Evolutionary conservation across 2,888 invertebrate species (phyloP).

Genomic region (Nematopogon swammerdamellus): DNA sequence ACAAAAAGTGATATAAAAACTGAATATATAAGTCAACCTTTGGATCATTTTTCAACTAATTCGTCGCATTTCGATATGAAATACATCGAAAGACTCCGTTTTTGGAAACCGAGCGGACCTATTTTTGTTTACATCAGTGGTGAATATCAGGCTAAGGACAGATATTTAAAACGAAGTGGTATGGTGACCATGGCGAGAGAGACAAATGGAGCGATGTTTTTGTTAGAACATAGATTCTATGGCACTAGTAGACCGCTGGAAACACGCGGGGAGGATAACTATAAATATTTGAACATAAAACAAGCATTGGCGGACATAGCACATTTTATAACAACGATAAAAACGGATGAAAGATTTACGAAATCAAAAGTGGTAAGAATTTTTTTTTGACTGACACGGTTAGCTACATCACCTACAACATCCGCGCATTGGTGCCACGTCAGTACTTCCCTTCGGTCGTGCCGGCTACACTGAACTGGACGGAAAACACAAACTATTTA

Average conservation of each 20-base stretch:
- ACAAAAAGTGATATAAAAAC: too few species aligned
- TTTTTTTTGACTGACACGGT: too few species aligned
- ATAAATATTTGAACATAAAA: conserved; percentile 28
- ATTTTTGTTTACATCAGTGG: conserved; percentile 35
- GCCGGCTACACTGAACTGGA: too few species aligned
- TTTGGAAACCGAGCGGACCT: conserved; percentile 28
- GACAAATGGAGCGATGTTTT: conserved; percentile 37
- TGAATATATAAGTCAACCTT: neutral
- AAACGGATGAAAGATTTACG: conserved; percentile 18
- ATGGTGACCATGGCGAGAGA: conserved; percentile 34
- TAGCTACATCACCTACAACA: too few species aligned
- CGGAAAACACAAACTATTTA: too few species aligned
- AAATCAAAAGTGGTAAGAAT: conserved; percentile 25
- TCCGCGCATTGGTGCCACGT: too few species aligned
- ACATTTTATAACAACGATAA: conserved; percentile 22
- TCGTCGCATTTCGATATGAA: conserved; percentile 19
- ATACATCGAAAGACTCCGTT: conserved; percentile 30
- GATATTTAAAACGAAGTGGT: conserved; percentile 26
- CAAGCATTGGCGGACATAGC: conserved; percentile 40
- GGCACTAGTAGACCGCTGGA: conserved; percentile 34
- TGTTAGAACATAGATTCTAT: conserved; percentile 37
- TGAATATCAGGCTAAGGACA: conserved; percentile 24
- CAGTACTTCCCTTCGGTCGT: too few species aligned
- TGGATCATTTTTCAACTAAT: neutral
- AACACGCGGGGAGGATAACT: conserved; percentile 20